phyloP scores from a whole-genome alignment of 2,888 invertebrate species.

The Stenoptilia bipunctidactyla region DNA sequence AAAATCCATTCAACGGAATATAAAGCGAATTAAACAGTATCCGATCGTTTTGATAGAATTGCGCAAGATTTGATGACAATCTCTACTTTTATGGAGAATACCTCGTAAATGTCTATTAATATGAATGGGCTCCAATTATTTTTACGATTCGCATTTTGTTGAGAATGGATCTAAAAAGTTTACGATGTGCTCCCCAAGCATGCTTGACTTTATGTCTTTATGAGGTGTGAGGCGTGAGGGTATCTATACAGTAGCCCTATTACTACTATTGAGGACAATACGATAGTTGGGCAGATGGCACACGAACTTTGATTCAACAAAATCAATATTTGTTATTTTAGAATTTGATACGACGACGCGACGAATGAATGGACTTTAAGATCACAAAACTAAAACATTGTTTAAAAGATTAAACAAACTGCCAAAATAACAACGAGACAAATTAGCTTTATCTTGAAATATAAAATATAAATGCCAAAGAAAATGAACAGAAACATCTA shows the following conservation, averaged over 20 bases:
- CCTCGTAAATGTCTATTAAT: constrained; percentile 71
- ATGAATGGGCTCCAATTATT: constrained; percentile 71
- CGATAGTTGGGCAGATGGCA: constrained; percentile 39
- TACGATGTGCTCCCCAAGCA: constrained; percentile 55
- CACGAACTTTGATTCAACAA: constrained; percentile 26
- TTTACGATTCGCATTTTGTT: constrained; percentile 69
- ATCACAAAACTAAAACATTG: too few species aligned
- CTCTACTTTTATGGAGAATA: constrained; percentile 62
- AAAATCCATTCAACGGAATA: constrained; percentile 49
- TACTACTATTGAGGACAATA: constrained; percentile 37
- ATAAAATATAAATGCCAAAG: too few species aligned
- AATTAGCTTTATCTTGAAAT: too few species aligned
- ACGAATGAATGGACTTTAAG: too few species aligned
- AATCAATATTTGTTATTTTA: too few species aligned
- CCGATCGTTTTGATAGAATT: constrained; percentile 35
- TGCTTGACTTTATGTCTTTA: constrained; percentile 41
- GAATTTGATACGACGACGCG: too few species aligned
- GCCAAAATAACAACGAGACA: constrained; percentile 1
- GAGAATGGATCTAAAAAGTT: constrained; percentile 62
- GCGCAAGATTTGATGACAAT: constrained; percentile 61
- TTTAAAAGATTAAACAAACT: too few species aligned
- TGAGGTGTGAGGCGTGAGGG: not conserved
- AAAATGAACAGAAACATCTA: too few species aligned
- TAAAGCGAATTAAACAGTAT: constrained; percentile 48
- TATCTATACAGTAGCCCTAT: constrained; percentile 12